These are phyloP conservation scores for Siphamia tubifer DNA, from an alignment of 2,113 vertebrate genomes.

Conservation along the genomic window DNA sequence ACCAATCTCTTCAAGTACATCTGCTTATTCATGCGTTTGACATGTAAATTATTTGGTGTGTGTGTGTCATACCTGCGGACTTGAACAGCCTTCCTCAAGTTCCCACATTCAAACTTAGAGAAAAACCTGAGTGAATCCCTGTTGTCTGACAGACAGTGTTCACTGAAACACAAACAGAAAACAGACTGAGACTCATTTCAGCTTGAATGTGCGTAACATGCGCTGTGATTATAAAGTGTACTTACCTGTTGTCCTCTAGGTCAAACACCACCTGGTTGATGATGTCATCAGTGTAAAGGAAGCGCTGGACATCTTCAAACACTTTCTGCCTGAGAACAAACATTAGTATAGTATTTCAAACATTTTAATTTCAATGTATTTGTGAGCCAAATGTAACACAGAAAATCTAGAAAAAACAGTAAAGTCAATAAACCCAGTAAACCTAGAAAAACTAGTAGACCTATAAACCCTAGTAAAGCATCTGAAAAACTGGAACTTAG, in stretches of 20 bases:
- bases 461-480: too few species aligned
- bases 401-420: neutral
- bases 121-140: conserved; percentile 81
- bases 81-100: conserved; percentile 90
- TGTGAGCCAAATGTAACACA: neutral
- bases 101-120: conserved; percentile 91
- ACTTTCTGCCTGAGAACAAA: conserved; percentile 83
- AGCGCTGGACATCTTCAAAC: conserved; percentile 86
- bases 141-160: conserved; percentile 46
- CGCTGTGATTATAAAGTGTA: neutral
- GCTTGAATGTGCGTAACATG: neutral
- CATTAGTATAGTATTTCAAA: neutral
- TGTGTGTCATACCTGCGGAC: conserved; percentile 83
- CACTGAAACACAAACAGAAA: conserved; percentile 64
- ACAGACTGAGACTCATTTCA: too few species aligned
- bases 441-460: too few species aligned
- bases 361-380: neutral
- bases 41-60: neutral
- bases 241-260: conserved; percentile 84
- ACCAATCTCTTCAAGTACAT: too few species aligned
- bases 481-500: too few species aligned
- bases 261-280: conserved; percentile 88
- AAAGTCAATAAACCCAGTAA: too few species aligned
- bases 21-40: too few species aligned
- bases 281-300: conserved; percentile 81